Base-by-base conservation (phyloP, 2,888 invertebrate genomes). In the Tridacna crocea region DNA sequence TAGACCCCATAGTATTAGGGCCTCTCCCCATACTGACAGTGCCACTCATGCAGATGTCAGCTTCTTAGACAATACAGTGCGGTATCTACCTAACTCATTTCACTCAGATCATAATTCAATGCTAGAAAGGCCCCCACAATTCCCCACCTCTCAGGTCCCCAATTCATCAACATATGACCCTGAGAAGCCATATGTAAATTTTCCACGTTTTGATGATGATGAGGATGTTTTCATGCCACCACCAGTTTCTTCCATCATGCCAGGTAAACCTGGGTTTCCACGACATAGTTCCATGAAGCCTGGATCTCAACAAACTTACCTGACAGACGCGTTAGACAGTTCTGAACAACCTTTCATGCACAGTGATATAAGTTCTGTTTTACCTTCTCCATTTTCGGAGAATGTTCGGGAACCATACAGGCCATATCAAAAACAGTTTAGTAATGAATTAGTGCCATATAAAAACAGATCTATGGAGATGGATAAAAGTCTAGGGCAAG, bases 221-320 rank as follows among this genome's bases (percentile, higher is more conserved):
- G 91, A 89, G 77, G 91, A 92, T 68, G 91, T 91, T 58, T 92
- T 92, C 75, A 84, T 88, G 77, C 87, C 85, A 36, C 80, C 87
- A 61, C 84, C 87, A 47, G 80, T 83, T 24, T 82, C 87, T 74
- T 83, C 85, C 55, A 77, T 83, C 36, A 60, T 83, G 47, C 75
- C 77, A 61, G 77, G 77, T 51, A 79, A 82, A 66, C 90, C 90
- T 76, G 87, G 88, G 19, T 90, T 92, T 55, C 92, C 92, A 60
- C 88, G 92, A 36, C 92, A 92, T 72, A 92, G 92, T 83, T 92
- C 92, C 63, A 90, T 91, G 91, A 92, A 92, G 79, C 92, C 92
- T 24, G 84, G 88, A 65, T 83, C 84, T 48, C 88, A 88, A 70
- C 89, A 88, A 77, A 90, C 91, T 0, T 91, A 91, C 80, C 83